phyloP scores from a whole-genome alignment of 2,888 invertebrate genomes.

The Latrodectus hesperus region DNA sequence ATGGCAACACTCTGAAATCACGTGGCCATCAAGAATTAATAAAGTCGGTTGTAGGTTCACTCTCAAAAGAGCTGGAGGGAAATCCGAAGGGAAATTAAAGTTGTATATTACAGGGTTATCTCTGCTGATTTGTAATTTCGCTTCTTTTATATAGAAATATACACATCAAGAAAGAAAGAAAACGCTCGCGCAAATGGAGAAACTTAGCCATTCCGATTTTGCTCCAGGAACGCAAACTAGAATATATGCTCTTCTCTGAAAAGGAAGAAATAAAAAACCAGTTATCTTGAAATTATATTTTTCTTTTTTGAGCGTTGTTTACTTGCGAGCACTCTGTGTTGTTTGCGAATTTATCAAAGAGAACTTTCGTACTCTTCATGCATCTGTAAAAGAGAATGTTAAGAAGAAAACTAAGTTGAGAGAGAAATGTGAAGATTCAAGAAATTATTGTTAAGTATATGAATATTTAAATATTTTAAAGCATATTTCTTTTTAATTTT shows the following conservation, averaged over 20 bases:
- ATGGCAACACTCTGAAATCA: slow-evolving; percentile 69
- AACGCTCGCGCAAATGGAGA: slow-evolving; percentile 45
- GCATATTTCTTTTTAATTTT: too few species aligned
- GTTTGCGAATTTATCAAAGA: too few species aligned
- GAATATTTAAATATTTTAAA: too few species aligned
- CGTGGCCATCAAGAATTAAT: slow-evolving; percentile 68
- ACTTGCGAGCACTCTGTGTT: too few species aligned
- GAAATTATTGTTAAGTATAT: too few species aligned
- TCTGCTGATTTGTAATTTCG: slow-evolving; percentile 68
- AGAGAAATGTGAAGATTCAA: too few species aligned
- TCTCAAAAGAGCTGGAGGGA: slow-evolving; percentile 58
- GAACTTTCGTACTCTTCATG: too few species aligned
- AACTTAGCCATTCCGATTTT: slow-evolving; percentile 68
- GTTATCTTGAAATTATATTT: slow-evolving; percentile 31
- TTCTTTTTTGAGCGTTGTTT: not conserved
- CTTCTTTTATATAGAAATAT: slow-evolving; percentile 54
- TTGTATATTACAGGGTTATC: slow-evolving; percentile 67
- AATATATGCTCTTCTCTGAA: slow-evolving; percentile 46
- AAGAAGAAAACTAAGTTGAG: too few species aligned
- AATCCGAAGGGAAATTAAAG: slow-evolving; percentile 67
- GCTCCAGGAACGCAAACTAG: slow-evolving; percentile 58
- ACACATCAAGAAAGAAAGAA: slow-evolving; percentile 17
- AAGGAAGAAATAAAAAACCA: slow-evolving; percentile 28
- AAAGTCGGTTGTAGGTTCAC: slow-evolving; percentile 34
- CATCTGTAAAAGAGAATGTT: too few species aligned